Conservation (phyloP, 2,113 vertebrate genomes). For the Eretmochelys imbricata region DNA sequence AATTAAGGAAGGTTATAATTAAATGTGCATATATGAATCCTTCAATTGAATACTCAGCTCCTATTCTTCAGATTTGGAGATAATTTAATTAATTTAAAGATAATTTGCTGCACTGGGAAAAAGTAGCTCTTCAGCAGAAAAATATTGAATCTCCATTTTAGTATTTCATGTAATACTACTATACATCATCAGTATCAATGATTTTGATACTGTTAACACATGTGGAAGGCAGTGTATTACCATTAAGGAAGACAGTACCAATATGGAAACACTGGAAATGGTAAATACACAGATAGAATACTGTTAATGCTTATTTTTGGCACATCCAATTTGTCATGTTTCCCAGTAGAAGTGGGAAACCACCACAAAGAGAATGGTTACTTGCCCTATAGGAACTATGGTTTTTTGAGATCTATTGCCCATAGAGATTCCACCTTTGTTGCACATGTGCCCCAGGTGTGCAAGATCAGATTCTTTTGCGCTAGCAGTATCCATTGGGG, state of each 20-base stretch:
- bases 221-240: background rate
- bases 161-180: background rate
- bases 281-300: constrained; percentile 17
- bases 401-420: background rate
- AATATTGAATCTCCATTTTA: background rate
- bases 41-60: constrained; percentile 46
- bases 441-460: background rate
- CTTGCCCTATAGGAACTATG: background rate
- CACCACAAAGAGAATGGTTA: background rate
- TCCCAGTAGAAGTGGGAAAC: constrained; percentile 15
- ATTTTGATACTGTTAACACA: background rate
- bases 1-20: constrained; percentile 41
- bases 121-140: constrained; percentile 9
- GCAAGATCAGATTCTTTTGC: background rate
- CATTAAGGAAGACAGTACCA: constrained; percentile 7
- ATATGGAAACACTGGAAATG: background rate
- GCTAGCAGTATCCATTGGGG: background rate
- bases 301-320: constrained; percentile 48
- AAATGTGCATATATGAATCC: constrained; percentile 31
- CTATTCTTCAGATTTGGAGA: constrained; percentile 57
- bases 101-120: constrained; percentile 45
- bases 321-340: constrained; percentile 18
- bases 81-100: constrained; percentile 61
- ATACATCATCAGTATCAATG: background rate
- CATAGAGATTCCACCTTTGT: background rate